A percentile compares a stretch with the other conserved stretches of the same genome.
These are phyloP conservation scores for Ophioderma brevispina DNA, from an alignment of 35 echinoderm and acorn worm genomes.

Conservation along the genomic window DNA sequence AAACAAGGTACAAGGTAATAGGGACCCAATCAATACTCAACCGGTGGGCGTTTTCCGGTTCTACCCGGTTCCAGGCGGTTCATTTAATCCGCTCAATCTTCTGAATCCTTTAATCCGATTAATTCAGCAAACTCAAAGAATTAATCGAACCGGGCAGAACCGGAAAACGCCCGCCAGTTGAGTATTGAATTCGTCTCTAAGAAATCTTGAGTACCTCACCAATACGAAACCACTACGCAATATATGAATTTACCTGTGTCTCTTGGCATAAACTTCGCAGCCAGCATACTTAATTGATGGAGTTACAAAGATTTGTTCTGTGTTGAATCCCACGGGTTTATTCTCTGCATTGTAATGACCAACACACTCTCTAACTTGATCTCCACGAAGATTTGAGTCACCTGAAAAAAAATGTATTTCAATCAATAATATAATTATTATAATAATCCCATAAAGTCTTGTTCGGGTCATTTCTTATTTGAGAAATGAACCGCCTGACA, in stretches of 20 bases:
- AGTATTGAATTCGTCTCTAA: background rate
- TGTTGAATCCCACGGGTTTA: constrained; percentile 27
- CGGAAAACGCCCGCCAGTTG: too few species aligned
- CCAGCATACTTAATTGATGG: constrained; percentile 89
- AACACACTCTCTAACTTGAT: constrained; percentile 20
- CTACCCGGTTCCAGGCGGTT: too few species aligned
- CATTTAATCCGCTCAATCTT: too few species aligned
- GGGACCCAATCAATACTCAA: too few species aligned
- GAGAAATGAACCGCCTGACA: too few species aligned
- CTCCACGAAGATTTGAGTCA: constrained; percentile 52
- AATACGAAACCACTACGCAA: background rate
- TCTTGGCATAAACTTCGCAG: constrained; percentile 63
- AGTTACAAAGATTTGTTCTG: constrained; percentile 74
- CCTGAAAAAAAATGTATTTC: constrained; percentile 14
- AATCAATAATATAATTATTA: background rate
- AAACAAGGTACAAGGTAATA: too few species aligned
- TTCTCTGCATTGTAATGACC: constrained; percentile 9
- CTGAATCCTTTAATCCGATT: too few species aligned
- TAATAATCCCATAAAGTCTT: too few species aligned
- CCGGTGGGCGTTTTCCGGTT: too few species aligned
- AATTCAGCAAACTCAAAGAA: too few species aligned
- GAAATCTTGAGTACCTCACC: background rate
- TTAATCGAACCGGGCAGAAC: too few species aligned
- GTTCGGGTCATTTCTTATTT: too few species aligned
- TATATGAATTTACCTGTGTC: constrained; percentile 61